These are phyloP conservation scores for Sander lucioperca DNA, from an alignment of 2,113 vertebrate genomes.

Conservation along the genomic window DNA sequence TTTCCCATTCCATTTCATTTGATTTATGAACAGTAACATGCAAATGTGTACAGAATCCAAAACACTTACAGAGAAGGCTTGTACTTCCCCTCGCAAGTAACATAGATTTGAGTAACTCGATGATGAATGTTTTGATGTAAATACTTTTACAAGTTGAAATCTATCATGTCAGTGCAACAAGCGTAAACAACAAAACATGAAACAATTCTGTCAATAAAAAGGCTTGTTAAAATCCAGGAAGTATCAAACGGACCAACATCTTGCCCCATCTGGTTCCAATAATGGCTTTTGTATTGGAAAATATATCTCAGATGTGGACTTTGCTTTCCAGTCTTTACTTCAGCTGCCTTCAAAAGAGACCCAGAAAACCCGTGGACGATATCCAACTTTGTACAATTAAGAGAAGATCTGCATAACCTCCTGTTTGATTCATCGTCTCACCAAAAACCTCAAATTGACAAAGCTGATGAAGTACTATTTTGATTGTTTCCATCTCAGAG, in stretches of 20 bases:
- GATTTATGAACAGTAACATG: constrained; percentile 2
- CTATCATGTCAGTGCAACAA: constrained; percentile 57
- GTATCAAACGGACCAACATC: constrained; percentile 64
- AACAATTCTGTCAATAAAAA: constrained; percentile 68
- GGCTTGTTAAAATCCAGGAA: constrained; percentile 71
- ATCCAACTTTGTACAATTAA: constrained; percentile 71
- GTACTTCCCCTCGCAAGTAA: constrained; percentile 17
- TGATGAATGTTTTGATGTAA: constrained; percentile 38
- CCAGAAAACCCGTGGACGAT: constrained; percentile 38
- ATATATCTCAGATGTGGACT: constrained; percentile 82
- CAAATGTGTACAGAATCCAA: constrained; percentile 16
- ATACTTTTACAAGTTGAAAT: constrained; percentile 39
- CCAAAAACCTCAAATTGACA: constrained; percentile 43
- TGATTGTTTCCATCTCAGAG: constrained; percentile 31
- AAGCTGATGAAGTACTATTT: constrained; percentile 48
- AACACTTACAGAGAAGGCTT: constrained; percentile 5
- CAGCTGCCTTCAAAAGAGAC: constrained; percentile 73
- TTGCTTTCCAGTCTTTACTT: constrained; percentile 75
- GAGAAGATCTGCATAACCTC: constrained; percentile 66
- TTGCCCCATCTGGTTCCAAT: constrained; percentile 78
- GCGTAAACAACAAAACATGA: constrained; percentile 64
- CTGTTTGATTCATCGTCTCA: constrained; percentile 33
- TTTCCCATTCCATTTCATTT: constrained; percentile 22
- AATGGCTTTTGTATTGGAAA: constrained; percentile 73
- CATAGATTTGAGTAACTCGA: constrained; percentile 8